These are phyloP conservation scores for Nezara viridula DNA, from an alignment of 2,888 invertebrate genomes.

Conservation along the genomic window DNA sequence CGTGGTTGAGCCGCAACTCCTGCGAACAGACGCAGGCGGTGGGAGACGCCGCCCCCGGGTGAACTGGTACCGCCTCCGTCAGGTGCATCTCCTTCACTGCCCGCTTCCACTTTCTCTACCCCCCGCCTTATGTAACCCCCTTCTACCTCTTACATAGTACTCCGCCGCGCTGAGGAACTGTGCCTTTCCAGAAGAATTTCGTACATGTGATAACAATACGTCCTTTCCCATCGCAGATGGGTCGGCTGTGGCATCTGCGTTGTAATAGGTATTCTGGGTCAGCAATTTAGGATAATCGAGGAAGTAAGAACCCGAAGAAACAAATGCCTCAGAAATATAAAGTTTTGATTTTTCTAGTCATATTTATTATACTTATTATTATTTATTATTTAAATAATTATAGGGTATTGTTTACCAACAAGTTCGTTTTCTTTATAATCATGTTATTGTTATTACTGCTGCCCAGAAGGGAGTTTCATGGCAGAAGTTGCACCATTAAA, in stretches of 20 bases:
- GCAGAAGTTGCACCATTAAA: no score
- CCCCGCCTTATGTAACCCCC: conserved; percentile 53
- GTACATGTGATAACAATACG: background rate
- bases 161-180: background rate
- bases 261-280: background rate
- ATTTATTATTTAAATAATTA: no score
- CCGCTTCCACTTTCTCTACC: conserved; percentile 45
- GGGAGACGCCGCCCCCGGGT: conserved; percentile 54
- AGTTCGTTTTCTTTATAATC: no score
- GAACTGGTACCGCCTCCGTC: conserved; percentile 41
- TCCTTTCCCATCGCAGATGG: background rate
- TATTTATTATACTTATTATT: no score
- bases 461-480: no score
- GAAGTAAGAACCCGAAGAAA: background rate
- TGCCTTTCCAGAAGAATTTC: background rate
- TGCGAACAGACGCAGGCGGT: conserved; percentile 54
- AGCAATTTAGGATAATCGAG: background rate
- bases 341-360: no score
- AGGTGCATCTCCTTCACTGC: conserved; percentile 59
- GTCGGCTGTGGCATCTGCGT: background rate
- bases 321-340: no score
- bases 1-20: conserved; percentile 39
- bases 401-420: no score
- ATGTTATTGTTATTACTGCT: no score
- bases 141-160: conserved; percentile 37